Evolutionary conservation across 2,888 invertebrate species (phyloP), one percentile per base, ranked within the genome.

Genomic region (Tipula helvola): DNA sequence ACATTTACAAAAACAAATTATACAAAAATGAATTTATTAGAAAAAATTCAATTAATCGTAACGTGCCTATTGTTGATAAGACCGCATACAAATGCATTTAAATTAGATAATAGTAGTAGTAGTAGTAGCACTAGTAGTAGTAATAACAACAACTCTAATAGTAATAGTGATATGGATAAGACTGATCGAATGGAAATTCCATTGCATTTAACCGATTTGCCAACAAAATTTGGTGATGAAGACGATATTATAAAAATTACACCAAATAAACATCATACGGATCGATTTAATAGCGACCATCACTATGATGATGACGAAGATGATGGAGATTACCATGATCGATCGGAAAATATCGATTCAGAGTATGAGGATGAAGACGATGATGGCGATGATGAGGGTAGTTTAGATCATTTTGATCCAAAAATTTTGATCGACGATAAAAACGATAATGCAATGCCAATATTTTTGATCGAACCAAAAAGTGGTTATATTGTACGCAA

Each of bases 401-500:
- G 88, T 88, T 71, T 71, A 28, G 28, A 71, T 71, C 71, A 71
- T 71, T 71, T 71, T 10, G 89, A 92, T 16, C 92, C 92, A 89
- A 93, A 93, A 87, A 91, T 92, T 0, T 91, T 92, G 36, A 92
- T 92, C 85, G 89, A 90, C 87, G 91, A 84, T 16, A 90, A 89
- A 36, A 91, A 89, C 86, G 91, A 92, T 88, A 93, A 90, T 89
- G 71, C 71, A 71, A 92, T 96, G 88, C 98, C 98, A 10, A 94
- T 96, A 88, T 98, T 98, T 91, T 93, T 97, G 85, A 93, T 95
- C 89, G 97, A 98, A 90, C 98, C 98, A 0, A 94, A 96, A 90
- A 96, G 97, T 90, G 94, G 96, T 52, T 99, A 96, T 92, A 97
- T 99, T 89, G 96, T 98, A 87, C 97, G 97, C 91, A 97, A 96